Base-by-base conservation (phyloP, 1,140 invertebrate genomes). In the Chrysoperla carnea region DNA sequence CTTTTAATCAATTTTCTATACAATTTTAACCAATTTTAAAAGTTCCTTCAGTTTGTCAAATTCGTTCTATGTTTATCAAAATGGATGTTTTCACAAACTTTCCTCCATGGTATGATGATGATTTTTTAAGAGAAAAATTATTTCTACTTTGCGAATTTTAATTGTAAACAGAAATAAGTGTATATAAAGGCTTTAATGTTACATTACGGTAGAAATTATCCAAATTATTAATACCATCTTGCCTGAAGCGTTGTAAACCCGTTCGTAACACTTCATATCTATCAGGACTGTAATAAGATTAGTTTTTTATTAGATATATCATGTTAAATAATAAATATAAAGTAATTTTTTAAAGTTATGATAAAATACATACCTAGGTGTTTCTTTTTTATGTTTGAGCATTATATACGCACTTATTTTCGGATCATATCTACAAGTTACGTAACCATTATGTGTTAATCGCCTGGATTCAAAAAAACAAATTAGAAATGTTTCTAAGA, bases 401-500 rank as follows among this genome's bases (percentile, higher is more conserved):
- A 88, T 87, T 27, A 77, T 77, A 60, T 88, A 91, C 40, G 70
- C 68, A 42, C 82, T 80, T 14, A 80, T 63, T 12, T 70, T 59
- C 15, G 81, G 75, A 40, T 75, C 70, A 62, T 86, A 85, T 48
- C 84, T 69, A 47, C 70, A 75, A 9, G 84, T 64, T 50, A 69
- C 61, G 11, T 75, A 58, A 17, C 69, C 61, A 46, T 65, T 55
- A 35, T 58, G 50, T 23, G 63, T 54, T 31, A 84, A 55, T 33
- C 80, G 61, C 33, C 57, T 62, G 51, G 46, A 61, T 23, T 23
- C 17, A 23, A 23, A 23, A 23, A 23, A 5, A 23, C 5, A 51
- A 54, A 52, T 23, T 37, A 43, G 8, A 33, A 11, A 33, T 41
- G 28, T 43, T 17, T 3, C 11, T 43, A 37, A 12, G 43, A 53